These are phyloP conservation scores for Rhinophrynus dorsalis DNA, from an alignment of 2,797 vertebrate genomes.

Conservation along the genomic window DNA sequence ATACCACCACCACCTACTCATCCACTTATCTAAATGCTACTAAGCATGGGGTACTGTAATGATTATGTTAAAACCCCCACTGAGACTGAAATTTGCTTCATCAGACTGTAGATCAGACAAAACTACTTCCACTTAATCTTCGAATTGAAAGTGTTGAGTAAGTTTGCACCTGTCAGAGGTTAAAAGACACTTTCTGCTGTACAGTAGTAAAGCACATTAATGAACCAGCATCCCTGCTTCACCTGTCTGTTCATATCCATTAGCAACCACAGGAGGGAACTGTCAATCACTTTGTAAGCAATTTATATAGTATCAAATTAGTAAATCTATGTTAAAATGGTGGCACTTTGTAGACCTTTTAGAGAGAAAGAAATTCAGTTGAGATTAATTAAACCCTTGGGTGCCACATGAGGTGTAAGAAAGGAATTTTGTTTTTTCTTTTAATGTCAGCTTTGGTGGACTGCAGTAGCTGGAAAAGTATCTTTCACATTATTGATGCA, in stretches of 20 bases:
- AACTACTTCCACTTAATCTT: conserved; percentile 1
- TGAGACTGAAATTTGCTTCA: conserved; percentile 6
- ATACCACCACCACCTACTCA: conserved; percentile 12
- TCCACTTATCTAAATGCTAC: conserved; percentile 21
- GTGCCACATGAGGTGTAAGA: too few species aligned
- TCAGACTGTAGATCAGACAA: not conserved
- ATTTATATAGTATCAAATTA: conserved; percentile 62
- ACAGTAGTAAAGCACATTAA: conserved; percentile 18
- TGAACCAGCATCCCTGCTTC: conserved; percentile 38
- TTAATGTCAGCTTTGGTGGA: too few species aligned
- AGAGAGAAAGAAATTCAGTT: conserved; percentile 75
- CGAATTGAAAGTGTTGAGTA: not conserved
- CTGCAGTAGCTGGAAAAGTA: too few species aligned
- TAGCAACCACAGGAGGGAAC: conserved; percentile 58
- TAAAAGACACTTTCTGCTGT: not conserved
- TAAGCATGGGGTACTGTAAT: conserved; percentile 8
- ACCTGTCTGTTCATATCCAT: conserved; percentile 51
- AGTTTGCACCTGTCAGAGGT: not conserved
- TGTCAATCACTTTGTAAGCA: conserved; percentile 52
- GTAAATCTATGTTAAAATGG: conserved; percentile 62
- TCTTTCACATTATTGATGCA: too few species aligned
- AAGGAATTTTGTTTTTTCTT: too few species aligned
- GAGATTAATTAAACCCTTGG: conserved; percentile 75
- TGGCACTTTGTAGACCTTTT: conserved; percentile 66
- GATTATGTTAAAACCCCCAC: conserved; percentile 25